Base-by-base conservation (phyloP, 2,888 invertebrate genomes). In the Syrphus vitripennis region DNA sequence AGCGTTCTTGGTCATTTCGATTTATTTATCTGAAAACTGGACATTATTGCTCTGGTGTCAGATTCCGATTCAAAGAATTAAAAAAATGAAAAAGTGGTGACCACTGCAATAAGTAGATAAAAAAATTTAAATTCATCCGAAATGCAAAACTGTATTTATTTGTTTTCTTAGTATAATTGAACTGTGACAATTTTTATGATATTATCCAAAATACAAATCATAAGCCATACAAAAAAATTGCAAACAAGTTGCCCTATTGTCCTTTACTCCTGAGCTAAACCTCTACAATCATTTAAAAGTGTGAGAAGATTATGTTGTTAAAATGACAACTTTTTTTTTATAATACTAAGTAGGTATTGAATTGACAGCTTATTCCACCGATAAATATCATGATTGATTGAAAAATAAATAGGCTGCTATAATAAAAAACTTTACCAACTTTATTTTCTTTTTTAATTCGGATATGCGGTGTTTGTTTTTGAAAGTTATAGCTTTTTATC, bases 341-440 rank as follows among this genome's bases (percentile, higher is more conserved):
- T 29, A 4, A 21, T 21, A 48, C 29, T 4, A 16, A 24, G 16
- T 55, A 61, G 79, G 9, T 83, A 70, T 70, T 69, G 79, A 71
- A 70, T 75, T 69, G 79, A 71, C 83, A 71, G 75, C 79, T 75
- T 75, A 83, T 83, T 50, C 75, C 50, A 65, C 75, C 75, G 80
- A 83, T 83, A 75, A 75, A 74, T 50, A 63, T 57, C 65, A 79
- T 83, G 83, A 83, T 80, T 83, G 80, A 83, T 75, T 83, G 83
- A 76, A 80, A 80, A 83, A 29, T 63, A 63, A 63, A 63, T 63
- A 63, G 42, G 42, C 21, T 16, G 53, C 7, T 61, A n/a, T 16
- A 14, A 4, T 1, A n/a, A 2, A 29, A 9, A 59, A 7, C 7
- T 21, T 9, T 34, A 59, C 34, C 24, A 40, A 40, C 26, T 16